Percentiles rank a stretch among this genome's conserved stretches.
These are phyloP conservation scores for Zaprionus lachaisei DNA, from an alignment of 1,140 invertebrate species.

Conservation along the genomic window DNA sequence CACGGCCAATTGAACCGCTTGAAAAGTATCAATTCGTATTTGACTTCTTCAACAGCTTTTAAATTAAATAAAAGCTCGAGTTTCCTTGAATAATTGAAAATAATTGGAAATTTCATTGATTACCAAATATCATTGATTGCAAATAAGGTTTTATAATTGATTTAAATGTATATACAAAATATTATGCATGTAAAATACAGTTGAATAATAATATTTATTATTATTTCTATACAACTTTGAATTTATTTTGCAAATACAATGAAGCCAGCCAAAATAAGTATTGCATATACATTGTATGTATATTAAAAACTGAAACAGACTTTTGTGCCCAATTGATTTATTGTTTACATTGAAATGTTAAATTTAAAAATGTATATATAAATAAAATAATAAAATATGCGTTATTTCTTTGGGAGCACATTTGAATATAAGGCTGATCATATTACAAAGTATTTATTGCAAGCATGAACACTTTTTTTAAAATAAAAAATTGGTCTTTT, in stretches of 20 bases:
- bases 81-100: not conserved
- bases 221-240: too few relatives aligned
- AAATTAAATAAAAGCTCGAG: not conserved
- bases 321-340: too few relatives aligned
- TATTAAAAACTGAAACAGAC: too few relatives aligned
- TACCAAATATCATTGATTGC: not conserved
- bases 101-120: not conserved
- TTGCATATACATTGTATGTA: too few relatives aligned
- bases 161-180: too few relatives aligned
- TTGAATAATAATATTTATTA: too few relatives aligned
- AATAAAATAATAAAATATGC: too few relatives aligned
- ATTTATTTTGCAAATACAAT: not conserved
- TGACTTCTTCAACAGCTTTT: not conserved
- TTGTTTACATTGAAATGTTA: too few relatives aligned
- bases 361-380: too few relatives aligned
- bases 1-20: conserved; percentile 5
- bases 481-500: not conserved
- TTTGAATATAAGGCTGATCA: not conserved
- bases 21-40: conserved; percentile 10
- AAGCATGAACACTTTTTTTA: not conserved
- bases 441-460: not conserved
- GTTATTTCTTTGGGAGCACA: too few relatives aligned
- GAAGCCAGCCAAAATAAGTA: not conserved
- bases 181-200: too few relatives aligned
- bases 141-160: too few relatives aligned